phyloP scores from a whole-genome alignment of 2,888 invertebrate species.

The Oscheius sp. region DNA sequence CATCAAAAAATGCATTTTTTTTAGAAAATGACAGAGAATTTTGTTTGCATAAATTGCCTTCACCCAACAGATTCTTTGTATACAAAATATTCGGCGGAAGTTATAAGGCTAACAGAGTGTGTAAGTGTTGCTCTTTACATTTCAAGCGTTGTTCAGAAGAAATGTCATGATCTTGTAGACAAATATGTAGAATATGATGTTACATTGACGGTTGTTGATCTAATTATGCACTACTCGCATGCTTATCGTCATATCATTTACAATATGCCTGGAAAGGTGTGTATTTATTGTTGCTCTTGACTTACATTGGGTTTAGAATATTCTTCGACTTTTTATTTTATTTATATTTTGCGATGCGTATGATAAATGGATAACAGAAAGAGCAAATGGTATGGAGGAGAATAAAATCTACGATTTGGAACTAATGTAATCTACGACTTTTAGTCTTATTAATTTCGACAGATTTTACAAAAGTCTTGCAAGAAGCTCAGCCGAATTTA shows the following conservation, averaged over 20 bases:
- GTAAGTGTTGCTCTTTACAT: slow-evolving; percentile 47
- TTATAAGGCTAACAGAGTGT: slow-evolving; percentile 69
- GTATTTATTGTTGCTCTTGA: too few species aligned
- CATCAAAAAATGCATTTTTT: background rate
- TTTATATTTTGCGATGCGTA: slow-evolving; percentile 86
- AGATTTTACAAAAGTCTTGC: slow-evolving; percentile 55
- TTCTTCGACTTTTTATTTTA: slow-evolving; percentile 79
- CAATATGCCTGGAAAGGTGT: slow-evolving; percentile 84
- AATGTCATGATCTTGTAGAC: slow-evolving; percentile 84
- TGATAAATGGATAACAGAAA: slow-evolving; percentile 75
- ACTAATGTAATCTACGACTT: slow-evolving; percentile 55
- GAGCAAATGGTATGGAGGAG: slow-evolving; percentile 57
- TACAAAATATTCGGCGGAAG: slow-evolving; percentile 62
- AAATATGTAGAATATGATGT: slow-evolving; percentile 91
- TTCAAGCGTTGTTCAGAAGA: slow-evolving; percentile 78
- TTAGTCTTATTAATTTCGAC: background rate
- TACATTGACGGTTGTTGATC: slow-evolving; percentile 87
- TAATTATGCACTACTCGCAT: slow-evolving; percentile 83
- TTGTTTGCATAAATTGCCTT: slow-evolving; percentile 66
- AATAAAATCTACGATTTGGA: slow-evolving; percentile 73
- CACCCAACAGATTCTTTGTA: slow-evolving; percentile 52
- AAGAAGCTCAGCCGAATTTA: slow-evolving; percentile 41
- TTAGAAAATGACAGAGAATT: slow-evolving; percentile 22
- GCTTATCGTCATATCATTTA: slow-evolving; percentile 88
- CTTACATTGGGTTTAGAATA: slow-evolving; percentile 44